These are phyloP conservation scores for Calosoma granatense DNA, from an alignment of 1,140 invertebrate species.

Conservation along the genomic window DNA sequence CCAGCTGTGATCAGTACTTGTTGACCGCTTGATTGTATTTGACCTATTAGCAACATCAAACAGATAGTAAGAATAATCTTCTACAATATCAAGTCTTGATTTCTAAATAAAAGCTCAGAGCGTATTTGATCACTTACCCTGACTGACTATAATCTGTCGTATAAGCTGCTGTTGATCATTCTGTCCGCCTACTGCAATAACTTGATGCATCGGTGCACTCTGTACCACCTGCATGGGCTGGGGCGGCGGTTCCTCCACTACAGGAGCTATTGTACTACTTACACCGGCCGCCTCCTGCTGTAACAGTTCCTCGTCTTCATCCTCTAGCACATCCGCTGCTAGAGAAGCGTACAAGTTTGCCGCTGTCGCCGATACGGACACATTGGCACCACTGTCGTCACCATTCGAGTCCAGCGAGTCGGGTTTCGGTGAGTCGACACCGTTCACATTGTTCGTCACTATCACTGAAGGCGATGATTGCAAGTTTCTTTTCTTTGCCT, in stretches of 20 bases:
- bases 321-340: slow-evolving; percentile 58
- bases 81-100: too few relatives aligned
- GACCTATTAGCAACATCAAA: slow-evolving; percentile 11
- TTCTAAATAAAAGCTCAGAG: too few relatives aligned
- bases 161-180: slow-evolving; percentile 19
- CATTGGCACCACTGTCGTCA: slow-evolving; percentile 37
- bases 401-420: slow-evolving; percentile 38
- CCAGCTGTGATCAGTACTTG: slow-evolving; percentile 18
- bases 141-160: slow-evolving; percentile 33
- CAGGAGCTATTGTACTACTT: background rate
- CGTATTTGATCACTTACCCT: background rate
- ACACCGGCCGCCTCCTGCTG: slow-evolving; percentile 25
- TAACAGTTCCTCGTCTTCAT: slow-evolving; percentile 50
- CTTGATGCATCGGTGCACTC: slow-evolving; percentile 15
- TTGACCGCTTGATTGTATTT: slow-evolving; percentile 10
- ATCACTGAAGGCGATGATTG: slow-evolving; percentile 11
- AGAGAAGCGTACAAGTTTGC: slow-evolving; percentile 60
- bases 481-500: slow-evolving; percentile 39
- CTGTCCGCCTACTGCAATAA: slow-evolving; percentile 16
- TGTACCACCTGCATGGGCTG: slow-evolving; percentile 19
- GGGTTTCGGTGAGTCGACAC: slow-evolving; percentile 34
- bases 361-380: slow-evolving; percentile 55
- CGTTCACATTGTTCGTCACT: slow-evolving; percentile 37
- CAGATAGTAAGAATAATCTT: slow-evolving; percentile 12
- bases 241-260: slow-evolving; percentile 21